Conservation (phyloP, 2,888 invertebrate genomes). For the Drosophila emarginata region DNA sequence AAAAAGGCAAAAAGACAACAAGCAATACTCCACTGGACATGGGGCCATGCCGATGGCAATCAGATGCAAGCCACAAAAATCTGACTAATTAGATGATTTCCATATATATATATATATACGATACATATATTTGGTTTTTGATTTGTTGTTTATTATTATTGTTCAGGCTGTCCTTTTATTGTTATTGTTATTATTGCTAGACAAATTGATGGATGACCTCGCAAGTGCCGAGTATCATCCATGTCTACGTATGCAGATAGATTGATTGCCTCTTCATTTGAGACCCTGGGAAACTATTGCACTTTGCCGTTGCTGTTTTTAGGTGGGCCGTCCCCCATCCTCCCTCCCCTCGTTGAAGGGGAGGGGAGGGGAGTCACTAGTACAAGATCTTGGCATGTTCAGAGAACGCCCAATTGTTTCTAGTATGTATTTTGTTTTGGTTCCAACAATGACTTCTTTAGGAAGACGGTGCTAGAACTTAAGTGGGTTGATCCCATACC, state of each 20-base stretch:
- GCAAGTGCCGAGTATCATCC: conserved; percentile 45
- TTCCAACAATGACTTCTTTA: conserved; percentile 17
- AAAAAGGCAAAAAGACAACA: conserved; percentile 21
- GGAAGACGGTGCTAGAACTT: too few relatives aligned
- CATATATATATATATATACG: neutral
- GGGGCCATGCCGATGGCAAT: conserved; percentile 18
- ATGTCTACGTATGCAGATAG: conserved; percentile 30
- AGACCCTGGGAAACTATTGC: conserved; percentile 59
- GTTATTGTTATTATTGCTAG: conserved; percentile 31
- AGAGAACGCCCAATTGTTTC: conserved; percentile 51
- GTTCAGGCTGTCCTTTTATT: conserved; percentile 17
- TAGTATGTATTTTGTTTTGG: conserved; percentile 29
- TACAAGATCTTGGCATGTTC: conserved; percentile 52
- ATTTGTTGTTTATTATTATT: conserved; percentile 60
- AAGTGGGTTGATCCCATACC: conserved; percentile 62
- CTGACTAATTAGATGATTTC: conserved; percentile 57
- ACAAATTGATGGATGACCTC: conserved; percentile 71
- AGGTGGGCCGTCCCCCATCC: conserved; percentile 45
- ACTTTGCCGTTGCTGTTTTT: conserved; percentile 48
- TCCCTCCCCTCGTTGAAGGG: conserved; percentile 7
- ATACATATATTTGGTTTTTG: conserved; percentile 57
- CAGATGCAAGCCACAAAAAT: conserved; percentile 44
- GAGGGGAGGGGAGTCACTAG: conserved; percentile 9
- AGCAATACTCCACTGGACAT: conserved; percentile 28
- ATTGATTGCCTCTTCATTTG: conserved; percentile 46